Conservation (phyloP, 2,797 vertebrate genomes). For the Gadopsis bispinosus region DNA sequence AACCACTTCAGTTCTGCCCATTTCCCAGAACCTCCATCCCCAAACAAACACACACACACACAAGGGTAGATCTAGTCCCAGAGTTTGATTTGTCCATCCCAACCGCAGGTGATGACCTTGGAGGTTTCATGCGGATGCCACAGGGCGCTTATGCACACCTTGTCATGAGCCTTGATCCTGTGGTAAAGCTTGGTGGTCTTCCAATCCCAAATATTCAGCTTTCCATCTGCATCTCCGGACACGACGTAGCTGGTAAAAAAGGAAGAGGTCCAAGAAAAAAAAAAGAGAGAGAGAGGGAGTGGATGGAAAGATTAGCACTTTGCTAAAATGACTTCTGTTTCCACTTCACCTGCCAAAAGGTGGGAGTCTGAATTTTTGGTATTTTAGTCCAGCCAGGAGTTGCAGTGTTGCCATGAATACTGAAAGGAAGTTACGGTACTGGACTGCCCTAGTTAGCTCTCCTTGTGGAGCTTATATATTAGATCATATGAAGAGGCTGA, state of each 20-base stretch:
- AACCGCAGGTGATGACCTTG: slow-evolving; percentile 98
- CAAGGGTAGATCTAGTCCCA: slow-evolving; percentile 88
- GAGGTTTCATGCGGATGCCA: slow-evolving; percentile 99
- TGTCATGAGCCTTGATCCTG: slow-evolving; percentile 97
- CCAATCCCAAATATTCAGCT: slow-evolving; percentile 99
- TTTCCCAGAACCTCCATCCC: background rate
- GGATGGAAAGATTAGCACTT: slow-evolving; percentile 39
- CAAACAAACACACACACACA: background rate
- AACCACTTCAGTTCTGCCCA: slow-evolving; percentile 21
- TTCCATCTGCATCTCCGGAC: slow-evolving; percentile 97
- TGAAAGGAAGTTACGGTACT: slow-evolving; percentile 34
- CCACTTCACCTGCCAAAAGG: slow-evolving; percentile 55
- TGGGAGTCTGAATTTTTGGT: slow-evolving; percentile 42
- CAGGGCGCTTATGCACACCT: slow-evolving; percentile 97
- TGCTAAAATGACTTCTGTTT: slow-evolving; percentile 29
- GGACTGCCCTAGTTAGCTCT: slow-evolving; percentile 32
- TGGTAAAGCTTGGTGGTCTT: slow-evolving; percentile 99
- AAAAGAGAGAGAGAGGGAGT: background rate
- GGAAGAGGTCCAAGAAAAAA: background rate
- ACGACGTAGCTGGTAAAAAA: slow-evolving; percentile 91
- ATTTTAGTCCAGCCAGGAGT: slow-evolving; percentile 35
- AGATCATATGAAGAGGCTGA: background rate
- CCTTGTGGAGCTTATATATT: background rate
- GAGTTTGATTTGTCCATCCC: slow-evolving; percentile 98
- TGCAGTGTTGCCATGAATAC: slow-evolving; percentile 70